Evolutionary conservation across 1,140 invertebrate genomes (phyloP), one percentile per base, ranked within the genome.

Genomic region (Vollenhovia emeryi): DNA sequence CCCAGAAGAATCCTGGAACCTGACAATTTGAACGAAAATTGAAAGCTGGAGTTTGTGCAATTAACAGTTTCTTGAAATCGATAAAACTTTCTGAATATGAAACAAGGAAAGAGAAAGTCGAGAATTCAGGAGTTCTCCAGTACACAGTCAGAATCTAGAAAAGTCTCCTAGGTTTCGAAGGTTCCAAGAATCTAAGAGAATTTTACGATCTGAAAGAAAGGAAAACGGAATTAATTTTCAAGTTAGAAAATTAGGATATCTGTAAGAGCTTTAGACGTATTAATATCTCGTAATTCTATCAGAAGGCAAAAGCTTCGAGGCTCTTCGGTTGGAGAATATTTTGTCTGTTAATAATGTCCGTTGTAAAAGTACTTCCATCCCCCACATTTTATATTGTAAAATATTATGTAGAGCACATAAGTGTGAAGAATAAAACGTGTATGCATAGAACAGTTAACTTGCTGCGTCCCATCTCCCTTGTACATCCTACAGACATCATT

Each of bases 351-450:
- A n/a, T n/a, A n/a, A n/a, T n/a, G n/a, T n/a, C n/a, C n/a, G n/a
- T n/a, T n/a, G n/a, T n/a, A 27, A 52, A 21, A 18, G 43, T 13
- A 18, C 13, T 15, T 11, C 45, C 43, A 45, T 45, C 11, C 27
- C 11, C 5, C 27, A 68, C 1, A 40, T 52, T 40, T 33, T 36
- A 48, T 45, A 21, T 9, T 62, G 43, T 30, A 62, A 60, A 43
- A 36, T 79, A 36, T 66, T 52, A 52, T 52, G 30, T 79, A 52
- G 5, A 79, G 11, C 18, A 21, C 1, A 1, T 27, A 50, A 11
- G 5, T 30, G n/a, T 40, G 27, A 80, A 15, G 71, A 71, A 80
- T 82, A 71, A 82, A 82, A 43, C 27, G 3, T 50, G 9, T 71
- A 24, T 21, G 11, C 8, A 15, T 43, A 0, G 21, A 59, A 71